Evolutionary conservation across 2,797 vertebrate genomes (phyloP).

Genomic region (Notolabrus celidotus): DNA sequence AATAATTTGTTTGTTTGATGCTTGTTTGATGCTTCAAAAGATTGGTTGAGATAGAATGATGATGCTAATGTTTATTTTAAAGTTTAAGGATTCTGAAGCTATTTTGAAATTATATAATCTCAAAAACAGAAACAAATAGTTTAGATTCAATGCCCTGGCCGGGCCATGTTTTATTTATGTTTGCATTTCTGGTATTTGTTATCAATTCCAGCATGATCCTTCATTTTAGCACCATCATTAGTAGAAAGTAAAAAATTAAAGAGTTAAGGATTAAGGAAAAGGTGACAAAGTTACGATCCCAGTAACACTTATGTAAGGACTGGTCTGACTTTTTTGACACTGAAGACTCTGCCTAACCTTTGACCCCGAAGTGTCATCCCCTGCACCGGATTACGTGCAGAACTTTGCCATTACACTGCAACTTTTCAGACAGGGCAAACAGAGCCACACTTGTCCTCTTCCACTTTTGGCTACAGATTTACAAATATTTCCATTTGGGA

Average conservation of each 20-base stretch:
- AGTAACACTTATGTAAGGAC: not conserved
- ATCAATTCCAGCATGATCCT: too few species aligned
- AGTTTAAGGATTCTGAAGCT: too few species aligned
- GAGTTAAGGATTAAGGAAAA: not conserved
- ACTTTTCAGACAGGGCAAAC: slow-evolving; percentile 34
- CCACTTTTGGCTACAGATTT: slow-evolving; percentile 54
- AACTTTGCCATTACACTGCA: slow-evolving; percentile 35
- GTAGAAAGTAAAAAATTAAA: not conserved
- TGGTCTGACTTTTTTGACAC: slow-evolving; percentile 34
- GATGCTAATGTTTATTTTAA: too few species aligned
- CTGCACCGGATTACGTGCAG: slow-evolving; percentile 37
- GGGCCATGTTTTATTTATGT: too few species aligned
- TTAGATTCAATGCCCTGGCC: too few species aligned
- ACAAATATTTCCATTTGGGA: slow-evolving; percentile 63
- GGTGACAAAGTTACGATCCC: not conserved
- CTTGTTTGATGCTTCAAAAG: too few species aligned
- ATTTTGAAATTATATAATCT: too few species aligned
- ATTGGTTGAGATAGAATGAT: too few species aligned
- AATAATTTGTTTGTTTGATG: too few species aligned
- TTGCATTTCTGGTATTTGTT: too few species aligned
- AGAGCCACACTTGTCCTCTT: slow-evolving; percentile 47
- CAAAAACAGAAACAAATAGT: too few species aligned
- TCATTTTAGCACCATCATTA: too few species aligned
- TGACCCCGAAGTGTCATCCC: slow-evolving; percentile 36
- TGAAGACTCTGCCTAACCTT: slow-evolving; percentile 12